A percentile compares a stretch with the other conserved stretches of the same genome.
These are phyloP conservation scores for Matsumurasca onukii DNA, from an alignment of 1,140 invertebrate species.

Conservation along the genomic window DNA sequence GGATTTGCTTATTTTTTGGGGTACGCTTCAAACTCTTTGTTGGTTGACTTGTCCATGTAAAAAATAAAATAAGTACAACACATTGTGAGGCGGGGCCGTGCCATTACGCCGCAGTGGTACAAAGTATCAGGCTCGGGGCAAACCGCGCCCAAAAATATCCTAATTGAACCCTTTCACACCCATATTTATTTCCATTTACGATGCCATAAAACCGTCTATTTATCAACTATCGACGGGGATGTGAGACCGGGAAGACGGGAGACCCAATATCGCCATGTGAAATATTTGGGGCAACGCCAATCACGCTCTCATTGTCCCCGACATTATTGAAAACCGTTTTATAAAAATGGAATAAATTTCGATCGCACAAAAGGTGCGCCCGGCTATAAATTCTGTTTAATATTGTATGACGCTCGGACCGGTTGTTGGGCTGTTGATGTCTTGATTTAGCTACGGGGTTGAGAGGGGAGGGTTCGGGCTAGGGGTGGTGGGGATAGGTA, in stretches of 20 bases:
- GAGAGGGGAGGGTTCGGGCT: slow-evolving; percentile 7
- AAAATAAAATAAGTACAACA: no score
- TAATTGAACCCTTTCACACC: slow-evolving; percentile 25
- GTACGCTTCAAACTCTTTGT: no score
- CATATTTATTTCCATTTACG: slow-evolving; percentile 22
- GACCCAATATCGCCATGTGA: not conserved
- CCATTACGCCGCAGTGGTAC: not conserved
- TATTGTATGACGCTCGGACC: slow-evolving; percentile 19
- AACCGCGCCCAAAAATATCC: not conserved
- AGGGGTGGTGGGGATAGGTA: no score
- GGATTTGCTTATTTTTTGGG: no score
- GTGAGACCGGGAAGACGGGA: no score
- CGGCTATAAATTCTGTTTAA: slow-evolving; percentile 24
- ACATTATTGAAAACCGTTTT: slow-evolving; percentile 27
- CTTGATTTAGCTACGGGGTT: slow-evolving; percentile 13
- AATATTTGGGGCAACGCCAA: slow-evolving; percentile 25
- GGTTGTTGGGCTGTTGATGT: slow-evolving; percentile 20
- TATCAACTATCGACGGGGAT: slow-evolving; percentile 20
- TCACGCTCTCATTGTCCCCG: slow-evolving; percentile 12
- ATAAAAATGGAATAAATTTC: slow-evolving; percentile 24
- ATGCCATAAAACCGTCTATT: slow-evolving; percentile 21
- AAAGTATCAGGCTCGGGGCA: not conserved
- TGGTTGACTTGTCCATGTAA: no score
- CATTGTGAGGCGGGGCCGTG: no score
- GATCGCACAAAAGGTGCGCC: not conserved